Conservation (phyloP, 2,888 invertebrate genomes). For the Philereme transversata region DNA sequence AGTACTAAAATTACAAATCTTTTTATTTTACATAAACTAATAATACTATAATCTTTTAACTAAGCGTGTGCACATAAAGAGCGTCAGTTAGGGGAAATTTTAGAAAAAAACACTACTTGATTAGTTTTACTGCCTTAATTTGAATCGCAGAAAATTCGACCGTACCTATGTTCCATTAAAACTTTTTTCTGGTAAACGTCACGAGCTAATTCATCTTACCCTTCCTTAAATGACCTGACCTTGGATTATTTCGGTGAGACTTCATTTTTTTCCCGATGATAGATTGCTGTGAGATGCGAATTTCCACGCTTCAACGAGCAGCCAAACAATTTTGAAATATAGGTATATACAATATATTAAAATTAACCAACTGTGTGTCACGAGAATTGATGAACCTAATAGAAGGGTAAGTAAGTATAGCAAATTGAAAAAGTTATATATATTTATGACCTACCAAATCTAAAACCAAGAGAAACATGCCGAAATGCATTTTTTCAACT, state of each 20-base stretch:
- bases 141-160: slow-evolving; percentile 3
- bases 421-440: neutral
- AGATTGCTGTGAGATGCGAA: slow-evolving; percentile 25
- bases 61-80: too few relatives aligned
- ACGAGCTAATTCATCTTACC: slow-evolving; percentile 33
- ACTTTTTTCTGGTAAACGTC: slow-evolving; percentile 18
- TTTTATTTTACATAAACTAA: too few relatives aligned
- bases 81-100: too few relatives aligned
- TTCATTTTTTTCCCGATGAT: slow-evolving; percentile 32
- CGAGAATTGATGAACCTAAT: neutral
- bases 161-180: slow-evolving; percentile 14
- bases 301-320: slow-evolving; percentile 17
- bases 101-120: too few relatives aligned
- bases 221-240: slow-evolving; percentile 31
- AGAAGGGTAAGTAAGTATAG: neutral
- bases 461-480: too few relatives aligned
- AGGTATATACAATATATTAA: neutral
- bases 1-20: too few relatives aligned
- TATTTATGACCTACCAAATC: too few relatives aligned
- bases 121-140: too few relatives aligned
- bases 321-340: slow-evolving; percentile 6
- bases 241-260: slow-evolving; percentile 26
- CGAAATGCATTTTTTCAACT: too few relatives aligned
- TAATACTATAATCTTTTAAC: too few relatives aligned
- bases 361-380: neutral